Evolutionary conservation across 2,113 vertebrate species (phyloP).

Genomic region (Tympanuchus pallidicinctus): DNA sequence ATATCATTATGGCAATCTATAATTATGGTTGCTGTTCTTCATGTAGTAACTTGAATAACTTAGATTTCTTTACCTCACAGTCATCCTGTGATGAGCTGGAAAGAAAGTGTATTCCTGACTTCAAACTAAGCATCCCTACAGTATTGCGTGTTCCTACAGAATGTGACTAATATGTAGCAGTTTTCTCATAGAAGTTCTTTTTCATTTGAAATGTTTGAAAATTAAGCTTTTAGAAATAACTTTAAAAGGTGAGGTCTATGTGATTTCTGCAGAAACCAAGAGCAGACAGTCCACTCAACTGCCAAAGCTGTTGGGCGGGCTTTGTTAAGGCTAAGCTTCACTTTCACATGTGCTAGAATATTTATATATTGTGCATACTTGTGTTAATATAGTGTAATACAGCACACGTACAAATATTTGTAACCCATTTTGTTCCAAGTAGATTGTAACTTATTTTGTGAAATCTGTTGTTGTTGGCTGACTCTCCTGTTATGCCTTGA

Average conservation of each 20-base stretch:
- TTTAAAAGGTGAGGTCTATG: not conserved
- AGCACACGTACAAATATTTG: not conserved
- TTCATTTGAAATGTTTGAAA: not conserved
- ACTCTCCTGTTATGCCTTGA: not conserved
- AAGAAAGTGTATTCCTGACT: not conserved
- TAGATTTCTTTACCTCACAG: fast-evolving
- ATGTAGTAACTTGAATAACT: not conserved
- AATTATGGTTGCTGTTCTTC: not conserved
- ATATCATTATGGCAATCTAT: fast-evolving
- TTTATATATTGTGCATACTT: fast-evolving
- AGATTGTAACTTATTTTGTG: not conserved
- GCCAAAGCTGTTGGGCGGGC: not conserved
- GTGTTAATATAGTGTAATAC: not conserved
- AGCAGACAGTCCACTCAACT: not conserved
- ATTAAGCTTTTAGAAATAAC: not conserved
- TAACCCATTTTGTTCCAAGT: not conserved
- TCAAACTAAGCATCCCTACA: not conserved
- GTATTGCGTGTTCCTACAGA: not conserved
- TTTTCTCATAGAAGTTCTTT: not conserved
- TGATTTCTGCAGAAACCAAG: not conserved
- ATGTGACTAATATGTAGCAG: not conserved
- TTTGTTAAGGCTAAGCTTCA: not conserved
- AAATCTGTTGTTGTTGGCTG: not conserved
- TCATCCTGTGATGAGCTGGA: fast-evolving
- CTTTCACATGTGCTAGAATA: not conserved